These are phyloP conservation scores for Hyperopisus bebe DNA, from an alignment of 2,113 vertebrate genomes.

Conservation along the genomic window DNA sequence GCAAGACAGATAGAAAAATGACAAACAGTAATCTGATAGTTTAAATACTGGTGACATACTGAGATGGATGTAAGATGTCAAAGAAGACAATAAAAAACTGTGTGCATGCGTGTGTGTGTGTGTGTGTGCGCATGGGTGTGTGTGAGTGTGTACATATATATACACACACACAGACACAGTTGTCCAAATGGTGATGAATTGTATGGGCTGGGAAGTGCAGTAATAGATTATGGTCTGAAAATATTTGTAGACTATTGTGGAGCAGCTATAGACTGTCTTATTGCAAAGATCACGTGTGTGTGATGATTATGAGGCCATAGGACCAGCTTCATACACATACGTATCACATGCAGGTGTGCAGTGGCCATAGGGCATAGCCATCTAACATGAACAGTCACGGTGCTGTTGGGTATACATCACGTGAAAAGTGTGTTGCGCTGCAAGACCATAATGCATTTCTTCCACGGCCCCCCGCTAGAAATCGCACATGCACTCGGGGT, in stretches of 20 bases:
- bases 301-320: neutral
- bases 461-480: neutral
- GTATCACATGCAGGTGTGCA: neutral
- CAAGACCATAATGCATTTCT: neutral
- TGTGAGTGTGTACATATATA: too few species aligned
- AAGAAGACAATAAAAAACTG: too few species aligned
- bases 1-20: too few species aligned
- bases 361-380: neutral
- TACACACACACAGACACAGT: too few species aligned
- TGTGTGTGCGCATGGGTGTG: too few species aligned
- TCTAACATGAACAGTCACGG: neutral
- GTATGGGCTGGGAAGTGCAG: too few species aligned
- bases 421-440: neutral
- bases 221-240: too few species aligned
- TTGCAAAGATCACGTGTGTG: neutral
- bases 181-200: neutral
- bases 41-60: too few species aligned
- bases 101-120: rapidly evolving
- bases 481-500: neutral
- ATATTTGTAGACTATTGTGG: too few species aligned
- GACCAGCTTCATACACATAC: neutral
- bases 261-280: neutral
- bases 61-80: too few species aligned
- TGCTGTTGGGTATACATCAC: neutral
- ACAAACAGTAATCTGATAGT: too few species aligned